phyloP scores from a whole-genome alignment of 53 echinoderm and acorn worm species.

The Holothuria leucospilota region DNA sequence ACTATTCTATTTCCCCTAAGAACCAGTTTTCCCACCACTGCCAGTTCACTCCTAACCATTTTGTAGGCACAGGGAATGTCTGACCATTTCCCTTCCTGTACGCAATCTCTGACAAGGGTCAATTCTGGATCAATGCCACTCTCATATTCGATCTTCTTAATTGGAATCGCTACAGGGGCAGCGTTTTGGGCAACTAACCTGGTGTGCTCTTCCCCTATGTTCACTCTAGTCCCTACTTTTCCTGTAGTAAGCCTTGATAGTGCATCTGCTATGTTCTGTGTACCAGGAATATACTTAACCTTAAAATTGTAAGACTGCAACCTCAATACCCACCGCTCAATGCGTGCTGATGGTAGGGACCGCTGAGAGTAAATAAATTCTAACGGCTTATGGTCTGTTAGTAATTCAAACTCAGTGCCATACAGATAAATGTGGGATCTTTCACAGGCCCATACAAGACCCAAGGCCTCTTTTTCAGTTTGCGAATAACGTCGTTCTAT shows the following conservation, averaged over 20 bases:
- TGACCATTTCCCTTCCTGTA: not conserved
- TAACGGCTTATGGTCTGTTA: slow-evolving; percentile 68
- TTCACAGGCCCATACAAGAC: slow-evolving; percentile 65
- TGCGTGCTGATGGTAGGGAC: slow-evolving; percentile 41
- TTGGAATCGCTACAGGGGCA: slow-evolving; percentile 10
- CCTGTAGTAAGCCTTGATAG: slow-evolving; percentile 17
- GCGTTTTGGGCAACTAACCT: slow-evolving; percentile 38
- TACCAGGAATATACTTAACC: slow-evolving; percentile 34
- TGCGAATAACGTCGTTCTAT: slow-evolving; percentile 56
- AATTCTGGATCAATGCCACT: not conserved
- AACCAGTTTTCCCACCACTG: slow-evolving; percentile 27
- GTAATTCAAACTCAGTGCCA: slow-evolving; percentile 48
- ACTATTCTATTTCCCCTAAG: slow-evolving; percentile 57
- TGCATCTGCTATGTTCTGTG: slow-evolving; percentile 37
- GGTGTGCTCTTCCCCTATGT: slow-evolving; percentile 18
- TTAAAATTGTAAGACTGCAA: slow-evolving; percentile 24
- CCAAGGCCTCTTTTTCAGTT: slow-evolving; percentile 62
- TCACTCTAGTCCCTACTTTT: not conserved
- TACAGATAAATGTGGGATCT: slow-evolving; percentile 61
- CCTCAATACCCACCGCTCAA: slow-evolving; percentile 44
- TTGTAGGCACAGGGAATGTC: not conserved
- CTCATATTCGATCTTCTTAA: slow-evolving; percentile 6
- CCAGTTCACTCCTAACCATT: slow-evolving; percentile 41
- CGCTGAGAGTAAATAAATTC: slow-evolving; percentile 52
- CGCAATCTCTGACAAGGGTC: slow-evolving; percentile 1